These are phyloP conservation scores for Cartodere bifasciata DNA, from an alignment of 2,888 invertebrate species.

Conservation along the genomic window DNA sequence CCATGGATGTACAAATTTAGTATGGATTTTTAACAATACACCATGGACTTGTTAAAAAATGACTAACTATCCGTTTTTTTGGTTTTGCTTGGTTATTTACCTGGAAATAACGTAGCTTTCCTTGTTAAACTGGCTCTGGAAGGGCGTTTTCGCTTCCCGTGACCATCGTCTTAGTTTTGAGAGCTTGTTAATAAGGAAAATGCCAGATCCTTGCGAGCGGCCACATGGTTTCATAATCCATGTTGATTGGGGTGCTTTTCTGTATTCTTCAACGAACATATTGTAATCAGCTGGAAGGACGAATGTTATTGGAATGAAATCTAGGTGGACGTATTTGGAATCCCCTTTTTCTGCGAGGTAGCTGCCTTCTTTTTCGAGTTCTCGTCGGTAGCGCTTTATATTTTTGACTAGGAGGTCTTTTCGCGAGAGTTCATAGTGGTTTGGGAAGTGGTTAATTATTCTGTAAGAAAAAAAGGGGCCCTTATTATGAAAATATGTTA, in stretches of 20 bases:
- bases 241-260: conserved; percentile 85
- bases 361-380: conserved; percentile 82
- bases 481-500: no score
- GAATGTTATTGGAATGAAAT: conserved; percentile 89
- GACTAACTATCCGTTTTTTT: no score
- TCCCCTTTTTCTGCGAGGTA: conserved; percentile 73
- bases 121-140: conserved; percentile 72
- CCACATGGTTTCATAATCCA: conserved; percentile 99
- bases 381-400: conserved; percentile 86
- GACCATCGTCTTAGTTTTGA: conserved; percentile 89
- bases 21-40: no score
- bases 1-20: no score
- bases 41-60: no score
- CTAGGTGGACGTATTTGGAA: conserved; percentile 66
- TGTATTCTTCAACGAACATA: conserved; percentile 92
- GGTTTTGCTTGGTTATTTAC: no score
- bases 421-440: conserved; percentile 87
- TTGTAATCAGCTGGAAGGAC: conserved; percentile 93
- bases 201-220: conserved; percentile 88
- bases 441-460: conserved; percentile 92
- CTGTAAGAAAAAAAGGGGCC: conserved; percentile 33
- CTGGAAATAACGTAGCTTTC: conserved; percentile 94
- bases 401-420: conserved; percentile 95
- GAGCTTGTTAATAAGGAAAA: conserved; percentile 88
- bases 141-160: conserved; percentile 71